Conservation (phyloP, 1,140 invertebrate genomes). For the Melipona quadrifasciata region DNA sequence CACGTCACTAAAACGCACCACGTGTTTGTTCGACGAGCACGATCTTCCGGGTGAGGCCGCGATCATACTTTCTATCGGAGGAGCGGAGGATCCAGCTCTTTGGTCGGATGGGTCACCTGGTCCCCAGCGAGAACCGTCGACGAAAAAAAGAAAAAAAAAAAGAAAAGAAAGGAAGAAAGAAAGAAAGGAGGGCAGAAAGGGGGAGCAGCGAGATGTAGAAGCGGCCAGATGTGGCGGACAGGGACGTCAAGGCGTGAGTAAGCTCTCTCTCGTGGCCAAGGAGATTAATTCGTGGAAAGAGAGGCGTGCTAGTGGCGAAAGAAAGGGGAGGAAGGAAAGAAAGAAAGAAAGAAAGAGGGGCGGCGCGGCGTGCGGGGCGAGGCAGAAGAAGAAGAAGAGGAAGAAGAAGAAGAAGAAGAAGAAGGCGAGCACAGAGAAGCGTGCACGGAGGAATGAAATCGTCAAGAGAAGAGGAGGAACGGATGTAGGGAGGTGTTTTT, state of each 20-base stretch:
- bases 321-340: constrained; percentile 31
- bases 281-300: constrained; percentile 61
- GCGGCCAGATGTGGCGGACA: constrained; percentile 45
- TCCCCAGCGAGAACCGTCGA: neutral
- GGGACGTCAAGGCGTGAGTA: constrained; percentile 53
- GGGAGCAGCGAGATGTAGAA: neutral
- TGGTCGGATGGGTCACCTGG: neutral
- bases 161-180: neutral
- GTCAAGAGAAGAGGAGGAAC: constrained; percentile 62
- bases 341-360: neutral
- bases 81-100: neutral
- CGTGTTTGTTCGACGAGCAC: constrained; percentile 19
- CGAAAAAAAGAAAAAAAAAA: too few species aligned
- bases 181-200: neutral
- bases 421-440: neutral
- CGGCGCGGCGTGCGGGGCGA: too few species aligned
- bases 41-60: neutral
- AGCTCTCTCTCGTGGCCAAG: constrained; percentile 34
- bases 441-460: constrained; percentile 65
- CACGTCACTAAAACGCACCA: constrained; percentile 28
- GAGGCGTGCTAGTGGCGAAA: constrained; percentile 5
- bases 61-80: neutral
- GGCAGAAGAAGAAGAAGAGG: too few species aligned
- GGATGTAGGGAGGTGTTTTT: constrained; percentile 81
- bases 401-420: constrained; percentile 4